These are phyloP conservation scores for Laspeyria flexula DNA, from an alignment of 2,888 invertebrate genomes.

Conservation along the genomic window DNA sequence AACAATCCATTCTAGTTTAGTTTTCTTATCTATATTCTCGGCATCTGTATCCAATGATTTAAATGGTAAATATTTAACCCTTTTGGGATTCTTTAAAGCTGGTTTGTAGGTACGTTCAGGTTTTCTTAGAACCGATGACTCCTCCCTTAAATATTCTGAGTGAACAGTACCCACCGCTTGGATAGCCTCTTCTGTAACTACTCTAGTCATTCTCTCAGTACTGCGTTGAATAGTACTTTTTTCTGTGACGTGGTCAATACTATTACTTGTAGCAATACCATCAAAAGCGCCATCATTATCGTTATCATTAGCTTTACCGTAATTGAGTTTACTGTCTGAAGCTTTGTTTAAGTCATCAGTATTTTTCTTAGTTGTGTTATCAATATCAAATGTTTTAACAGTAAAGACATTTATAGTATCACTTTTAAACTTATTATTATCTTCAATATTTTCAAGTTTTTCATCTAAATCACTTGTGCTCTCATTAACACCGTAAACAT, in stretches of 20 bases:
- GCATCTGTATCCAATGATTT: not conserved
- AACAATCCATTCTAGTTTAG: constrained; percentile 53
- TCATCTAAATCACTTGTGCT: constrained; percentile 8
- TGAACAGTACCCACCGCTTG: constrained; percentile 4
- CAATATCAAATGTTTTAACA: not conserved
- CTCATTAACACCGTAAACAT: not conserved
- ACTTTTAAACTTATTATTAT: not conserved
- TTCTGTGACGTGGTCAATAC: not conserved
- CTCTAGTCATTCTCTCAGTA: not conserved
- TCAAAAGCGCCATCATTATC: too few species aligned
- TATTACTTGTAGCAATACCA: not conserved
- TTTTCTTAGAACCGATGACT: not conserved
- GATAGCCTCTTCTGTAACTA: not conserved
- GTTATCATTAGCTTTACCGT: too few species aligned
- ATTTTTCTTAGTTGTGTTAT: not conserved
- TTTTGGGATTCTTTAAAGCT: not conserved
- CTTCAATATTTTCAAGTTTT: not conserved
- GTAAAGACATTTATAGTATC: too few species aligned
- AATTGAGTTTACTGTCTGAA: too few species aligned
- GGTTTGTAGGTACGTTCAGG: constrained; percentile 1
- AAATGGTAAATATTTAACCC: not conserved
- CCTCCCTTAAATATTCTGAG: constrained; percentile 45
- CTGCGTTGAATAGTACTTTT: not conserved
- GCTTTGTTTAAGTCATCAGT: too few species aligned
- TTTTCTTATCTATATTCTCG: constrained; percentile 20